phyloP scores from a whole-genome alignment of 2,888 invertebrate genomes.

The Campoplex nolae region DNA sequence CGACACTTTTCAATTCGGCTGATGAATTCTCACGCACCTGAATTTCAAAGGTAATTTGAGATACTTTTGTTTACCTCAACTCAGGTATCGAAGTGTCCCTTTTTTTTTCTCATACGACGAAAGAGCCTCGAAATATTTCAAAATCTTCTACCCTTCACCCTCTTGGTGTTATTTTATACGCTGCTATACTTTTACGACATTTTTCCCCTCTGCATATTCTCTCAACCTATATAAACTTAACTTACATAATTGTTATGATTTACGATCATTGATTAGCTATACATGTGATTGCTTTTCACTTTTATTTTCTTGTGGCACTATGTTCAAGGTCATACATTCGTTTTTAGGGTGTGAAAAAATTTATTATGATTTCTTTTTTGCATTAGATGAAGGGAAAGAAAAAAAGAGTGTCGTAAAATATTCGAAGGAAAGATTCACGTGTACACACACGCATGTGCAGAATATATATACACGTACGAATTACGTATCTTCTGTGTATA shows the following conservation, averaged over 20 bases:
- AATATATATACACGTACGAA: not conserved
- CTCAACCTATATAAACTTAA: slow-evolving; percentile 8
- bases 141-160: slow-evolving; percentile 26
- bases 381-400: slow-evolving; percentile 51
- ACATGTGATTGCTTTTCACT: slow-evolving; percentile 46
- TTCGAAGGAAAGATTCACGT: slow-evolving; percentile 56
- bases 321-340: not conserved
- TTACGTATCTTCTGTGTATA: not conserved
- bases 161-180: slow-evolving; percentile 13
- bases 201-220: slow-evolving; percentile 1
- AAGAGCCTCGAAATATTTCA: slow-evolving; percentile 3
- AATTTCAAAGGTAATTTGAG: not conserved
- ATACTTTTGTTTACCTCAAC: not conserved
- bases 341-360: slow-evolving; percentile 43
- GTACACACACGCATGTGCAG: slow-evolving; percentile 22
- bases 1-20: not conserved
- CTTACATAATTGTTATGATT: slow-evolving; percentile 52
- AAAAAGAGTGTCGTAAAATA: slow-evolving; percentile 25
- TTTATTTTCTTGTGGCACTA: slow-evolving; percentile 37
- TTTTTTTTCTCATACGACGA: not conserved
- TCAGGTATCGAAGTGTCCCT: slow-evolving; percentile 20
- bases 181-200: slow-evolving; percentile 22
- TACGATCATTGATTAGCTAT: slow-evolving; percentile 54
- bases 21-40: slow-evolving; percentile 37
- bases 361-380: slow-evolving; percentile 65